A percentile compares a stretch with the other conserved stretches of the same genome.
Conservation (phyloP, 2,888 invertebrate species). For the Ommatoiulus sabulosus region DNA sequence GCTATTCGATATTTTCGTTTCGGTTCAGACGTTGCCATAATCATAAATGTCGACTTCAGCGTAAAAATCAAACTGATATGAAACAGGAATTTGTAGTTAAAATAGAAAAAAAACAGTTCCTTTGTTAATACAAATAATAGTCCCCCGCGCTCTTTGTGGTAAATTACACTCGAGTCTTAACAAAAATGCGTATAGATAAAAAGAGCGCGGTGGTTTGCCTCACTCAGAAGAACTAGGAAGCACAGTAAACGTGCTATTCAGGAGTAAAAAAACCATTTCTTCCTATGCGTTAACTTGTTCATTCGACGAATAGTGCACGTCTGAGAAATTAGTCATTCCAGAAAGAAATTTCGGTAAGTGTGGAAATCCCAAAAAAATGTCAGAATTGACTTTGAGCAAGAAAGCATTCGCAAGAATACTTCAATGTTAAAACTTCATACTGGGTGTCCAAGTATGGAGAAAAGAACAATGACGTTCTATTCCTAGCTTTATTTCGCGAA, state of each 20-base stretch:
- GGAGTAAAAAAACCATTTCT: neutral
- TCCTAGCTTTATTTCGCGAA: neutral
- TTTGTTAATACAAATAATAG: neutral
- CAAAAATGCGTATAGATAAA: neutral
- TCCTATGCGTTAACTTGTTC: neutral
- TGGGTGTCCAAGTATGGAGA: neutral
- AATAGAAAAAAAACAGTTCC: neutral
- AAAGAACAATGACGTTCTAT: neutral
- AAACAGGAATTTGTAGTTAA: no score
- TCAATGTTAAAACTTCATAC: neutral
- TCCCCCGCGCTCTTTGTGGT: neutral
- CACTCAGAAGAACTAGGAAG: neutral
- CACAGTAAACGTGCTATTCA: neutral
- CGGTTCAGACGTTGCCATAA: no score
- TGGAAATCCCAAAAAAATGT: neutral
- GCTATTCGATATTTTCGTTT: neutral
- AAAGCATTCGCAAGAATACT: neutral
- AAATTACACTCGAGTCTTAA: neutral
- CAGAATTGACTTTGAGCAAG: neutral
- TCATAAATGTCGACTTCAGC: no score
- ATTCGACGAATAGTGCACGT: neutral
- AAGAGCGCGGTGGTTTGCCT: neutral
- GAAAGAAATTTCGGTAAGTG: neutral
- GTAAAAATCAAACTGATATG: no score
- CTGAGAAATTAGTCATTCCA: neutral